Evolutionary conservation across 2,113 vertebrate species (phyloP).

Genomic region (Corythaeola cristata): DNA sequence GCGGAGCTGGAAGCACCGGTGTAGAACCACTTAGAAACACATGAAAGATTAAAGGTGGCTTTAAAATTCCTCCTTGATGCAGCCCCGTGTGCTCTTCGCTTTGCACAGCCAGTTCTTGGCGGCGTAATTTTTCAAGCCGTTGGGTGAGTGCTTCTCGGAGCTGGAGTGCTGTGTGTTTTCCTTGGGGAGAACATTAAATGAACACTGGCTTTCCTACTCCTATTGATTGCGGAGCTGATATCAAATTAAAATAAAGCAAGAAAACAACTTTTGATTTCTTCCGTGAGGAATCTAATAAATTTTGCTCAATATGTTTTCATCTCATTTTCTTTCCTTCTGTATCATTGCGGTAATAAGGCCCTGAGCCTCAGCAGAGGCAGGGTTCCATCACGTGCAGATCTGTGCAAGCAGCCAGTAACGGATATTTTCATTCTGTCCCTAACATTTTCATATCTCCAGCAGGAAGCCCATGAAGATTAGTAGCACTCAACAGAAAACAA

Average conservation of each 20-base stretch:
- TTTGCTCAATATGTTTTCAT: not conserved
- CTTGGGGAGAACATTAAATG: not conserved
- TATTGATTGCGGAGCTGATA: slow-evolving; percentile 23
- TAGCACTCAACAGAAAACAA: not conserved
- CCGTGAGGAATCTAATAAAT: not conserved
- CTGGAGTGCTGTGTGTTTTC: not conserved
- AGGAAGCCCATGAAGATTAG: not conserved
- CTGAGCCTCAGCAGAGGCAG: not conserved
- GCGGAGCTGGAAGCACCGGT: not conserved
- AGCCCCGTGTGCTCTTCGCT: not conserved
- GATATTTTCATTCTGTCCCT: not conserved
- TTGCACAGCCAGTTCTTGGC: not conserved
- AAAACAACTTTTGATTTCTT: not conserved
- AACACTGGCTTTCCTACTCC: not conserved
- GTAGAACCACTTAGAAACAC: not conserved
- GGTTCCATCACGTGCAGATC: not conserved
- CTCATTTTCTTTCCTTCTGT: not conserved
- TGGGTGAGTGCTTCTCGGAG: not conserved
- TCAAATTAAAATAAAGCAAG: slow-evolving; percentile 32
- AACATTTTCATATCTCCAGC: not conserved
- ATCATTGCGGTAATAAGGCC: not conserved
- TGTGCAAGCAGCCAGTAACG: not conserved
- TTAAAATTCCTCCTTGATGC: not conserved
- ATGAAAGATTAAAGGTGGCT: not conserved
- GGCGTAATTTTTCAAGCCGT: not conserved